A percentile compares a stretch with the other conserved stretches of the same genome.
Conservation (phyloP, 37 sponge, comb jelly and placozoan species). For the Beroe forskalii region DNA sequence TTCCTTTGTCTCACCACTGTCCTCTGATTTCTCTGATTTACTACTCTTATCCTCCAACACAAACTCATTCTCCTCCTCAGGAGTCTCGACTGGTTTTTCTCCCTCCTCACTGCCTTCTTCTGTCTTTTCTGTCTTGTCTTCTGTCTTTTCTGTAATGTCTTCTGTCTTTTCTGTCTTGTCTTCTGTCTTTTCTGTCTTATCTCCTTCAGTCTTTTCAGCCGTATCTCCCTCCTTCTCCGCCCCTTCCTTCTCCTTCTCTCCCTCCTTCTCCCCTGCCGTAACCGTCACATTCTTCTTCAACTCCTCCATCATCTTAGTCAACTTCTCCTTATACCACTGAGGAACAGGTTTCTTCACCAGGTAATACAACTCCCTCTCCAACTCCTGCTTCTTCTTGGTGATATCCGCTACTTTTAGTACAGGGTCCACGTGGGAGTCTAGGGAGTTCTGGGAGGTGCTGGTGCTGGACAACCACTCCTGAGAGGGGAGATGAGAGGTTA, state of each 20-base stretch:
- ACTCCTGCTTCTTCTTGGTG: neutral
- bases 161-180: neutral
- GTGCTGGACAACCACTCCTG: constrained; percentile 24
- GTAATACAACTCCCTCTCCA: constrained; percentile 30
- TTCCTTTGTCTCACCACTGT: neutral
- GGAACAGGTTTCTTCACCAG: constrained; percentile 58
- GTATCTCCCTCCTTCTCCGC: neutral
- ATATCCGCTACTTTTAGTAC: neutral
- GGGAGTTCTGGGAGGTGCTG: neutral
- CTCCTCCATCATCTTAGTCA: constrained; percentile 56
- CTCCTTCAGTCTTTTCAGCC: neutral
- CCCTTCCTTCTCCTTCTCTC: neutral
- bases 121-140: neutral
- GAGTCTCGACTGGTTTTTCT: neutral
- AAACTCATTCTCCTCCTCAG: constrained; percentile 3
- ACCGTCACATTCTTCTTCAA: constrained; percentile 11
- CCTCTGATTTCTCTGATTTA: too few species aligned
- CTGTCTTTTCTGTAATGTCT: neutral
- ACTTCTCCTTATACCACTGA: constrained; percentile 62
- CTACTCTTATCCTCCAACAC: neutral
- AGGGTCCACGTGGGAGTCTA: constrained; percentile 1
- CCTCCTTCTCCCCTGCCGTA: neutral
- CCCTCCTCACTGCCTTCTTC: neutral
- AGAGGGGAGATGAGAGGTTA: too few species aligned
- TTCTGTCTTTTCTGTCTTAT: neutral